These are phyloP conservation scores for Anabas testudineus DNA, from an alignment of 2,797 vertebrate species.

Conservation along the genomic window DNA sequence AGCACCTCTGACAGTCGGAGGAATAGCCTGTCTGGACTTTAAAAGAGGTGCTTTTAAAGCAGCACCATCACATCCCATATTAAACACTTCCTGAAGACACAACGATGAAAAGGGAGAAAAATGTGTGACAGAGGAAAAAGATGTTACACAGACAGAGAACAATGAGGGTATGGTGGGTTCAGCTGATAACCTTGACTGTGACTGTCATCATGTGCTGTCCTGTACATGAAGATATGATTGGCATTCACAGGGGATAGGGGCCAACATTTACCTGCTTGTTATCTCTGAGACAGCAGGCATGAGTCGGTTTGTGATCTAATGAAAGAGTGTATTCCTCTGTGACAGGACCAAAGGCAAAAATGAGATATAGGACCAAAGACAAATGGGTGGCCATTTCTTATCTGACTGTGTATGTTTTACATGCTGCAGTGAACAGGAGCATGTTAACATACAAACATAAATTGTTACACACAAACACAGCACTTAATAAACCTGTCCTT, in stretches of 20 bases:
- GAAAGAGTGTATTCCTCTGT: slow-evolving; percentile 49
- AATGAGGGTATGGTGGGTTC: slow-evolving; percentile 21
- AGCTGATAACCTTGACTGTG: slow-evolving; percentile 66
- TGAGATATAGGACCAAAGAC: slow-evolving; percentile 42
- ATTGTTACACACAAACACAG: neutral
- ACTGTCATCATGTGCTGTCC: slow-evolving; percentile 51
- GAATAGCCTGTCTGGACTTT: slow-evolving; percentile 21
- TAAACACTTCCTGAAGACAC: slow-evolving; percentile 21
- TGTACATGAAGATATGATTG: slow-evolving; percentile 62
- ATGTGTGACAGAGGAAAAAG: slow-evolving; percentile 34
- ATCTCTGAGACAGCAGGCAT: slow-evolving; percentile 72
- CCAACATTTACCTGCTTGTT: slow-evolving; percentile 68
- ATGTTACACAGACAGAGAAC: slow-evolving; percentile 42
- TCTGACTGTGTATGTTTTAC: slow-evolving; percentile 32
- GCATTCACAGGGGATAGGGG: slow-evolving; percentile 54
- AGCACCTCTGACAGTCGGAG: slow-evolving; percentile 30
- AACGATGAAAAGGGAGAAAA: slow-evolving; percentile 10
- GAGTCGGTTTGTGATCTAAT: slow-evolving; percentile 60
- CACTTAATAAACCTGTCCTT: slow-evolving; percentile 13
- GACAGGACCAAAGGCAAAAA: slow-evolving; percentile 37
- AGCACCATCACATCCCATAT: slow-evolving; percentile 2
- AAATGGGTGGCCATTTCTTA: slow-evolving; percentile 42
- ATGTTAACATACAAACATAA: slow-evolving; percentile 9
- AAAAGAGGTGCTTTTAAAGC: slow-evolving; percentile 26
- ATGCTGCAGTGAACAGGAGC: slow-evolving; percentile 6